Evolutionary conservation across 2,797 vertebrate species (phyloP).

Genomic region (Lemur catta): DNA sequence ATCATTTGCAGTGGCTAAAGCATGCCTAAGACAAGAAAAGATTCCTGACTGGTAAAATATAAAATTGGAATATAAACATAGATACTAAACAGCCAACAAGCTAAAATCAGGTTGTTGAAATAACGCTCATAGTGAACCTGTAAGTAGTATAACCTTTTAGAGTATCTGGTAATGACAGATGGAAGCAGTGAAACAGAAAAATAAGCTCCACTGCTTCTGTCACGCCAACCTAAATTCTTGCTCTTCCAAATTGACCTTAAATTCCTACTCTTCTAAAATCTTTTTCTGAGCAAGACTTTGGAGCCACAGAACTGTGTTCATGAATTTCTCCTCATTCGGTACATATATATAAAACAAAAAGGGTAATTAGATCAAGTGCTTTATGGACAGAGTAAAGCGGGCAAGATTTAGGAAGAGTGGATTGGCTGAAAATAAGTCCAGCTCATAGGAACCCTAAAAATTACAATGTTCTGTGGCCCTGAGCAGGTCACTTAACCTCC

Average conservation of each 20-base stretch:
- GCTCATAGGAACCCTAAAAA: background rate
- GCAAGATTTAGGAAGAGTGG: conserved; percentile 2
- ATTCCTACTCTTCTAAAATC: background rate
- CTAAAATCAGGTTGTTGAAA: conserved; percentile 7
- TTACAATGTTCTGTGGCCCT: background rate
- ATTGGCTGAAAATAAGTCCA: background rate
- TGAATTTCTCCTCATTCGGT: background rate
- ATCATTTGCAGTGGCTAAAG: background rate
- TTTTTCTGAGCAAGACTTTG: background rate
- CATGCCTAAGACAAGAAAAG: conserved; percentile 5
- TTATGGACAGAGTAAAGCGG: background rate
- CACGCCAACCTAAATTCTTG: background rate
- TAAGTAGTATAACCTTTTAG: background rate
- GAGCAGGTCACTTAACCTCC: background rate
- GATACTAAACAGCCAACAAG: background rate
- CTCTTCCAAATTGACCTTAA: background rate
- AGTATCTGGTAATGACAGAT: background rate
- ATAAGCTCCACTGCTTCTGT: background rate
- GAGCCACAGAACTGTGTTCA: background rate
- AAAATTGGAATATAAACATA: conserved; percentile 16
- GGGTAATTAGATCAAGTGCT: background rate
- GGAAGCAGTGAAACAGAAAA: background rate
- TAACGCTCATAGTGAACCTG: background rate
- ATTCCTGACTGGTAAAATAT: conserved; percentile 27
- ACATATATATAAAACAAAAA: background rate